phyloP scores from a whole-genome alignment of 2,113 vertebrate genomes.

The Scartelaos histophorus region DNA sequence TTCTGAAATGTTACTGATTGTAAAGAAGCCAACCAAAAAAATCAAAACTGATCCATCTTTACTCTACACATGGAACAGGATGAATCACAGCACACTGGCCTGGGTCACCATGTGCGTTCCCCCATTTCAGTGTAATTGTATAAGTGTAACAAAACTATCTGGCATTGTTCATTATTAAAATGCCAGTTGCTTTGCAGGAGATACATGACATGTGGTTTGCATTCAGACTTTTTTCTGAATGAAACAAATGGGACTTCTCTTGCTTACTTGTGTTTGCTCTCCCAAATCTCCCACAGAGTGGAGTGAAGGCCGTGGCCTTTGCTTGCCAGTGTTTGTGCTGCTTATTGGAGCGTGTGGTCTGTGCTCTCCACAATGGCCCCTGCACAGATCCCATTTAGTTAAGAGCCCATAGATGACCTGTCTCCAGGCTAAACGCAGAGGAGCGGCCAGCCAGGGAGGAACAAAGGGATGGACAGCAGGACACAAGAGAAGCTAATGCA shows the following conservation, averaged over 20 bases:
- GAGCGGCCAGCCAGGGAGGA: slow-evolving; percentile 28
- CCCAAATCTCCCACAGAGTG: slow-evolving; percentile 34
- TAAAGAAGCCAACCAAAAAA: too few relatives aligned
- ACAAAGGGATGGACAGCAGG: slow-evolving; percentile 2
- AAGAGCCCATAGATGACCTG: slow-evolving; percentile 65
- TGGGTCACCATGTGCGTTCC: too few relatives aligned
- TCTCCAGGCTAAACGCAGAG: slow-evolving; percentile 59
- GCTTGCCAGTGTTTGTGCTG: slow-evolving; percentile 65
- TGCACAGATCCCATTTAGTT: slow-evolving; percentile 74
- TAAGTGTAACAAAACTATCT: too few relatives aligned
- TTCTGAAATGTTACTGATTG: too few relatives aligned
- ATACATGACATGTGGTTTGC: neutral
- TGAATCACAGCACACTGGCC: too few relatives aligned
- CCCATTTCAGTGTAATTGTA: too few relatives aligned
- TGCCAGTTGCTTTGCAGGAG: neutral
- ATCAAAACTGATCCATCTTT: too few relatives aligned
- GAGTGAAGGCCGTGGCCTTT: slow-evolving; percentile 48
- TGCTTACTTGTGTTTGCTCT: neutral
- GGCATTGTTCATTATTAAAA: neutral
- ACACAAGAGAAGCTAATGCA: neutral
- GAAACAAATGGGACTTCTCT: slow-evolving; percentile 10
- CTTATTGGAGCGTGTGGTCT: slow-evolving; percentile 75
- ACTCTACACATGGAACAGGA: too few relatives aligned
- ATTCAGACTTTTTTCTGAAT: neutral
- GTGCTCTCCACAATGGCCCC: slow-evolving; percentile 69